Percentiles rank a stretch among this genome's conserved stretches.
Conservation (phyloP, 2,797 vertebrate species). For the Acanthopagrus latus region DNA sequence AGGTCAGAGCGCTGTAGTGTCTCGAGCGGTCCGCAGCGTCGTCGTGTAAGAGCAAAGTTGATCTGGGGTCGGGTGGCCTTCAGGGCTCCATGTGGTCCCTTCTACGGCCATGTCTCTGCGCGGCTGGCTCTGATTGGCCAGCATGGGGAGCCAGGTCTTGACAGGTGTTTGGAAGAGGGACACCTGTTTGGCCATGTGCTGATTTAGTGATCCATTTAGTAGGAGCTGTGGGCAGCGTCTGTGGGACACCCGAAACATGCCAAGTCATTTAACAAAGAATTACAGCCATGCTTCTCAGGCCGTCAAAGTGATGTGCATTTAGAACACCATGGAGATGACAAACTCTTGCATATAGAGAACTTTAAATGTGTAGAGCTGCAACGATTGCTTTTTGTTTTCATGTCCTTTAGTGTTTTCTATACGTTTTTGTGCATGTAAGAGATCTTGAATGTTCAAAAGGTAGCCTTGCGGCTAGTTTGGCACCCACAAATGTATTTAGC, state of each 20-base stretch:
- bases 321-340: constrained; percentile 22
- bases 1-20: constrained; percentile 34
- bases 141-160: constrained; percentile 70
- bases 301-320: constrained; percentile 43
- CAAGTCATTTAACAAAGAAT: constrained; percentile 84
- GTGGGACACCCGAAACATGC: constrained; percentile 77
- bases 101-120: constrained; percentile 77
- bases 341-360: constrained; percentile 25
- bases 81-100: constrained; percentile 71
- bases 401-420: no score
- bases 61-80: constrained; percentile 73
- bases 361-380: neutral
- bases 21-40: constrained; percentile 15
- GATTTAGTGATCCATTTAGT: constrained; percentile 87
- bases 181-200: constrained; percentile 89
- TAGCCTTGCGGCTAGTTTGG: no score
- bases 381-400: no score
- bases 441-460: no score
- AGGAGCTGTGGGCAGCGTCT: constrained; percentile 79
- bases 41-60: constrained; percentile 57
- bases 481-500: no score
- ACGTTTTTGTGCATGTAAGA: no score
- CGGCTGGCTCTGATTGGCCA: constrained; percentile 77
- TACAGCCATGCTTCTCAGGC: constrained; percentile 61
- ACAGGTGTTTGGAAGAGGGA: constrained; percentile 85